These are phyloP conservation scores for Dryoscopus gambensis DNA, from an alignment of 2,113 vertebrate genomes.

Conservation along the genomic window DNA sequence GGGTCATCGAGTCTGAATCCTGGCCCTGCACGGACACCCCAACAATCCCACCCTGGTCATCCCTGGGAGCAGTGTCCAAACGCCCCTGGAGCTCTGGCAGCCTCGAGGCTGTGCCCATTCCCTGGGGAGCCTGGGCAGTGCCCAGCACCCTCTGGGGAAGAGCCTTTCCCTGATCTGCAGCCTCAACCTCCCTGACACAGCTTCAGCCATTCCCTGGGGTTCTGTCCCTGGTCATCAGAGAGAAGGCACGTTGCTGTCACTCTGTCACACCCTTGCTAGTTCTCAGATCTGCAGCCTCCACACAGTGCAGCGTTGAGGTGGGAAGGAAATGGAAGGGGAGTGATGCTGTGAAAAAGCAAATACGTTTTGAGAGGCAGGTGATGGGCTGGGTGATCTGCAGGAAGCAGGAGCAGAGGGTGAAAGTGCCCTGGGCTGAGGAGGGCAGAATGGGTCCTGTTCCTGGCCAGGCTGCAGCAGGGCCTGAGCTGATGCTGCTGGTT, in stretches of 20 bases:
- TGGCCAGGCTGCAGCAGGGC: neutral
- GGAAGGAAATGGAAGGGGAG: neutral
- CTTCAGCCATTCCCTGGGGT: neutral
- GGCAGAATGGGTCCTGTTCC: neutral
- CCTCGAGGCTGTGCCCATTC: fast-evolving
- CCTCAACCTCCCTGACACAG: neutral
- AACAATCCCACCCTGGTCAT: neutral
- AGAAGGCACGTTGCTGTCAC: fast-evolving
- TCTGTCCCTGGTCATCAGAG: neutral
- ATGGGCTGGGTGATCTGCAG: neutral
- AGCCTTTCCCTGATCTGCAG: neutral
- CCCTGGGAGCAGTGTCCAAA: fast-evolving
- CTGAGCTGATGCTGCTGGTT: neutral
- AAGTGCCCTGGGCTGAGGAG: neutral
- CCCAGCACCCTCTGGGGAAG: neutral
- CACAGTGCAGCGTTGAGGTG: fast-evolving
- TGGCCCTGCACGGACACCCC: neutral
- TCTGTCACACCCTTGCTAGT: neutral
- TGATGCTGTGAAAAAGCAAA: neutral
- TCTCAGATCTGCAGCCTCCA: neutral
- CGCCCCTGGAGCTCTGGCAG: neutral
- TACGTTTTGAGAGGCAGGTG: neutral
- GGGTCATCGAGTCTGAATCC: fast-evolving
- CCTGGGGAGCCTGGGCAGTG: neutral
- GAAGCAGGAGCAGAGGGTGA: neutral